Evolutionary conservation across 2,113 vertebrate species (phyloP).

Genomic region (Gymnarchus niloticus): DNA sequence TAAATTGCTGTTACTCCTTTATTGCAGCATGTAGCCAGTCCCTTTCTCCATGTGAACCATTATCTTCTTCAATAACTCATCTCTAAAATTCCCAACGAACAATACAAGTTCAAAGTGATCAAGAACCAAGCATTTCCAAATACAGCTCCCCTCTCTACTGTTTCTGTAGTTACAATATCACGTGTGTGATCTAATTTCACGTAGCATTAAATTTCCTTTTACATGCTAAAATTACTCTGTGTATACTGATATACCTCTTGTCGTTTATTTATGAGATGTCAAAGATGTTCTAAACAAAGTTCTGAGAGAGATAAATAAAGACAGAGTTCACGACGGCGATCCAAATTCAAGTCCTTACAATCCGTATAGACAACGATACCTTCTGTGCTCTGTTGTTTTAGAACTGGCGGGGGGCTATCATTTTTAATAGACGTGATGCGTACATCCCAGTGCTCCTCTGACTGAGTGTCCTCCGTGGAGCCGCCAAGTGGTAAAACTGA

Average conservation of each 20-base stretch:
- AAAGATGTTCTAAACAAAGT: background rate
- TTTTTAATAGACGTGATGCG: background rate
- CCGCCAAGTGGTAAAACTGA: background rate
- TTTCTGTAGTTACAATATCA: background rate
- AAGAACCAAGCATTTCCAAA: background rate
- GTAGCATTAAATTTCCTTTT: background rate
- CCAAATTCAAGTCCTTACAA: background rate
- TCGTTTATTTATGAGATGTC: background rate
- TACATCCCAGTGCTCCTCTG: no score
- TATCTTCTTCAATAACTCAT: background rate
- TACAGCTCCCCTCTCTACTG: background rate
- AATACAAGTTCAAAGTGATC: background rate
- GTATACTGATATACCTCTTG: background rate
- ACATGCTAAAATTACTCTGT: background rate
- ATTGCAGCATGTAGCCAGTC: background rate
- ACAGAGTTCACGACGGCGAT: background rate
- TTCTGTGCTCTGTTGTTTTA: background rate
- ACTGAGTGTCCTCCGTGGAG: background rate
- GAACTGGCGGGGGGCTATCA: no score
- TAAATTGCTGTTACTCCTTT: slow-evolving; percentile 10
- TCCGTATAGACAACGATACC: background rate
- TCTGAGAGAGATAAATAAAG: background rate
- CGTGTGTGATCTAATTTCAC: background rate
- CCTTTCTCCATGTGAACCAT: background rate
- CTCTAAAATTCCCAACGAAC: background rate